phyloP scores from a whole-genome alignment of 2,888 invertebrate genomes.

The Podabrus alpinus region DNA sequence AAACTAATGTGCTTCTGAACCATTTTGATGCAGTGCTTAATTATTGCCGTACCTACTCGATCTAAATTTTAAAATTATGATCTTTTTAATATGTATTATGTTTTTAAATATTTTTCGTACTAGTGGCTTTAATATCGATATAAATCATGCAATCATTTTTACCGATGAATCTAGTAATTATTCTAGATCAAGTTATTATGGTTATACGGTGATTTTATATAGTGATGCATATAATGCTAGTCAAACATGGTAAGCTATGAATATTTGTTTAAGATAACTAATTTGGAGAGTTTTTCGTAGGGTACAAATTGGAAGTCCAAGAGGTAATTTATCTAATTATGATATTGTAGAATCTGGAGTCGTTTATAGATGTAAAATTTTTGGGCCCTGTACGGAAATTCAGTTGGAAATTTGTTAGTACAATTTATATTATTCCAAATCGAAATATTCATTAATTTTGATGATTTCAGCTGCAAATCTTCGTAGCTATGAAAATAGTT shows the following conservation, averaged over 20 bases:
- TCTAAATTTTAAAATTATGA: not conserved
- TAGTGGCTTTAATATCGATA: constrained; percentile 45
- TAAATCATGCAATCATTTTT: constrained; percentile 41
- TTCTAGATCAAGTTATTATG: constrained; percentile 46
- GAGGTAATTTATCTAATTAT: constrained; percentile 37
- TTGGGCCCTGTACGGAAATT: constrained; percentile 42
- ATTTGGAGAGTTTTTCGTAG: constrained; percentile 26
- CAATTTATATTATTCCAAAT: not conserved
- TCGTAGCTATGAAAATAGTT: not conserved
- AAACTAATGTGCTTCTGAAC: not conserved
- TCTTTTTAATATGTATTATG: not conserved
- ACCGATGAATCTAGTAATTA: constrained; percentile 34
- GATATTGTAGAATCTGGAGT: constrained; percentile 44
- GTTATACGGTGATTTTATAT: constrained; percentile 49
- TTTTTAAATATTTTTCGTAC: constrained; percentile 7
- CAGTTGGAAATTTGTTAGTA: constrained; percentile 35
- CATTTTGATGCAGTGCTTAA: not conserved
- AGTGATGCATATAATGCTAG: constrained; percentile 15
- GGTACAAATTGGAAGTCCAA: constrained; percentile 51
- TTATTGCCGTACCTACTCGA: not conserved
- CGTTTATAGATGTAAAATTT: constrained; percentile 45
- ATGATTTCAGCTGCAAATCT: not conserved
- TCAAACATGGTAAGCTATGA: constrained; percentile 39
- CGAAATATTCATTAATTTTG: not conserved
- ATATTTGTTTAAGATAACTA: not conserved